Conservation (phyloP, 2,888 invertebrate genomes). For the Coecobrya sp. region DNA sequence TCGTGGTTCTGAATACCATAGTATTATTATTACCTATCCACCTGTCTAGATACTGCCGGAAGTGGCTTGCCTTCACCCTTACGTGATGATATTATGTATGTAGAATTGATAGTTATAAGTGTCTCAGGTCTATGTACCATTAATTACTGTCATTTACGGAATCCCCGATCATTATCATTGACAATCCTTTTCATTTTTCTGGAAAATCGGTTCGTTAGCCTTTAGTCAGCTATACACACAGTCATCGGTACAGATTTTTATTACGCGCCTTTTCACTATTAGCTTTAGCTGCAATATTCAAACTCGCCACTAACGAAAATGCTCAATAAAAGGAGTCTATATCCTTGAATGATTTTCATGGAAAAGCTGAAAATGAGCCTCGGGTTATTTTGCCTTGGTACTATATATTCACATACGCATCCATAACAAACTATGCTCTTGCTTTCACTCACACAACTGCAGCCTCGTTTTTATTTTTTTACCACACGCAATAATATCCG, state of each 20-base stretch:
- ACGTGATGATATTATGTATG: not conserved
- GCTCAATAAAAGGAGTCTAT: no score
- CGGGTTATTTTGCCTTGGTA: no score
- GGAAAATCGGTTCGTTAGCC: no score
- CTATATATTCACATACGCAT: no score
- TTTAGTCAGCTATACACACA: no score
- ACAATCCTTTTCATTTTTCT: constrained; percentile 21
- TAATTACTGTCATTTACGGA: constrained; percentile 40
- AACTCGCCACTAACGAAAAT: no score
- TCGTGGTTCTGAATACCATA: not conserved
- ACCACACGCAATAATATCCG: constrained; percentile 6
- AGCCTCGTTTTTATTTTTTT: not conserved
- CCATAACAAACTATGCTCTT: not conserved
- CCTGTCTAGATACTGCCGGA: not conserved
- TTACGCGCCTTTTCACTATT: no score
- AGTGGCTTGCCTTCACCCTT: not conserved
- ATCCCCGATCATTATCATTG: constrained; percentile 20
- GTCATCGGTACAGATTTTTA: no score
- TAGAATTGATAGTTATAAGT: not conserved
- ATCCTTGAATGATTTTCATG: no score
- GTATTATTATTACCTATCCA: not conserved
- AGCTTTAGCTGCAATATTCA: no score
- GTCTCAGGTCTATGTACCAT: not conserved
- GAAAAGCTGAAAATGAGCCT: no score
- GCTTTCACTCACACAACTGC: not conserved